Conservation (phyloP, 2,888 invertebrate genomes). For the Eupelmus urozonus region DNA sequence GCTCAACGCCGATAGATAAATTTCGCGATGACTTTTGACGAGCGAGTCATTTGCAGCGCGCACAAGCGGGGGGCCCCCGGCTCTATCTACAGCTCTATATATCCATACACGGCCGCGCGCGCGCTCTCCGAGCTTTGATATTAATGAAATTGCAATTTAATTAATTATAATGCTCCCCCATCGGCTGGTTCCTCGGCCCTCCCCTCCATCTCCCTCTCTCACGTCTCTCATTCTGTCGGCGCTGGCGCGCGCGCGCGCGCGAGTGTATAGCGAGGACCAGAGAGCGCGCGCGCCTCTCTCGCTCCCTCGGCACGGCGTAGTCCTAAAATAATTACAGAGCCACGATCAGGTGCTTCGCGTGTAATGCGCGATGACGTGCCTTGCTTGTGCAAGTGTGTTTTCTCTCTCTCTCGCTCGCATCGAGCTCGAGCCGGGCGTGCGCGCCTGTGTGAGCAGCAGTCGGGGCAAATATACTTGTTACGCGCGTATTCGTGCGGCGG, state of each 20-base stretch:
- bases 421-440: background rate
- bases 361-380: slow-evolving; percentile 56
- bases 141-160: slow-evolving; percentile 60
- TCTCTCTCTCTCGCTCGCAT: slow-evolving; percentile 11
- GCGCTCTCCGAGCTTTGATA: slow-evolving; percentile 46
- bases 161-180: slow-evolving; percentile 57
- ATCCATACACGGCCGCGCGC: no score
- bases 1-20: slow-evolving; percentile 8
- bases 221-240: slow-evolving; percentile 46
- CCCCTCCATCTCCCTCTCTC: background rate
- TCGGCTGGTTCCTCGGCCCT: background rate
- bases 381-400: slow-evolving; percentile 51
- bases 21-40: slow-evolving; percentile 37
- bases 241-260: slow-evolving; percentile 51
- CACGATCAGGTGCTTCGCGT: slow-evolving; percentile 60
- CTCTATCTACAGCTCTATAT: no score
- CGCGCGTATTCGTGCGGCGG: slow-evolving; percentile 48
- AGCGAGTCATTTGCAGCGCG: slow-evolving; percentile 27
- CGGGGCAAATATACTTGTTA: slow-evolving; percentile 65
- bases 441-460: slow-evolving; percentile 10
- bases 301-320: slow-evolving; percentile 52
- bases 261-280: slow-evolving; percentile 32
- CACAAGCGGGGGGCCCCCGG: no score
- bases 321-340: slow-evolving; percentile 61
- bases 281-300: slow-evolving; percentile 29